Conservation (phyloP, 1,140 invertebrate species). For the Drosophila navojoa region DNA sequence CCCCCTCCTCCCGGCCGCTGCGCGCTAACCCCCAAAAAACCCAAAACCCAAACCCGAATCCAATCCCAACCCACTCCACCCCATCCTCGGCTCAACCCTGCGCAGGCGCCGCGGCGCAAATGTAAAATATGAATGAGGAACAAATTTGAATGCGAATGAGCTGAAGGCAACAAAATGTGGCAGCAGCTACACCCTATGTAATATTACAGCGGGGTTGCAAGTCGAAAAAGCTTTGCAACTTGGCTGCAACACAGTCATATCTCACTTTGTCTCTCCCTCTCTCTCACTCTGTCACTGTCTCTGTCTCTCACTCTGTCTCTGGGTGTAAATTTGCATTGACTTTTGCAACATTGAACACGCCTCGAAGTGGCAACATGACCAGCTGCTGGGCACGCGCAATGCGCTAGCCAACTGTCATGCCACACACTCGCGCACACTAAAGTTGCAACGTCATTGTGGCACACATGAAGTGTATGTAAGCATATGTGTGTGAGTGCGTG, state of each 20-base stretch:
- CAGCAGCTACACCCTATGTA: background rate
- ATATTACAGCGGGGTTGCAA: slow-evolving; percentile 24
- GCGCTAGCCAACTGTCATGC: slow-evolving; percentile 25
- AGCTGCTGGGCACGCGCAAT: slow-evolving; percentile 41
- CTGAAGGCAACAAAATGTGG: background rate
- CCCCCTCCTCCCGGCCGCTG: background rate
- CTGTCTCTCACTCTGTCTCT: too few species aligned
- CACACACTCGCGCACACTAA: background rate
- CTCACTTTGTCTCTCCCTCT: too few species aligned
- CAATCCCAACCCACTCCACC: background rate
- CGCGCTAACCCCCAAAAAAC: background rate
- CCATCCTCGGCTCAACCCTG: slow-evolving; percentile 6
- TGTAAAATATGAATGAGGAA: slow-evolving; percentile 18
- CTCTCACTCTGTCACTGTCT: too few species aligned
- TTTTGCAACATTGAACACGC: slow-evolving; percentile 22
- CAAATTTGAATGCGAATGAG: slow-evolving; percentile 13
- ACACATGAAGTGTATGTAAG: background rate
- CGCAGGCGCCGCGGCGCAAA: slow-evolving; percentile 26
- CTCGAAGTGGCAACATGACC: slow-evolving; percentile 20
- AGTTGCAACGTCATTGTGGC: slow-evolving; percentile 57
- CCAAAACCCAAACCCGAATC: background rate
- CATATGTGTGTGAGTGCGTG: background rate
- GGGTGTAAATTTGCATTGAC: slow-evolving; percentile 44
- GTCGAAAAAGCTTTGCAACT: slow-evolving; percentile 41
- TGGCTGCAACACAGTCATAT: background rate